Base-by-base conservation (phyloP, 1,140 invertebrate genomes). In the Teleopsis dalmanni region DNA sequence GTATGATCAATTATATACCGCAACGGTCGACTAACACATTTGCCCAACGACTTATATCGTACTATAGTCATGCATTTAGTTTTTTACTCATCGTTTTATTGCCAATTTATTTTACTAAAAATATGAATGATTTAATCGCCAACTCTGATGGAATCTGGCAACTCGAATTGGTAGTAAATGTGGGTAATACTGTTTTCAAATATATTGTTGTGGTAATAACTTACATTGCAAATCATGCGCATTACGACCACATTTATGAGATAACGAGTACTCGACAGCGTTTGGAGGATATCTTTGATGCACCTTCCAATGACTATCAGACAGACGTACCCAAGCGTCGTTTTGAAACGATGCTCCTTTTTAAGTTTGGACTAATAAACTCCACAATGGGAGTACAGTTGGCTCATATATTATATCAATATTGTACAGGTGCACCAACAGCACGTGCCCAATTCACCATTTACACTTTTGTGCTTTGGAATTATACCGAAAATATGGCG, bases 401-500 rank as follows among this genome's bases (percentile, higher is more conserved):
- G 36, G 52, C 48, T 4, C 55, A 59, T 18, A 63, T 66, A 11
- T 54, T 58, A 7, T 56, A 55, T 2, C 34, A 48, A n/a, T 48
- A 16, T 35, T 41, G n/a, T 22, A 29, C 16, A 7, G 45, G 40
- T 10, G 31, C 50, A 7, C 40, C 49, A 10, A 13, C 1, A 37
- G 38, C 62, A 23, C 59, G 60, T 1, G 46, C 52, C 0, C 53
- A 65, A 19, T 63, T 63, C 6, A 50, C 59, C 34, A 51, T 65
- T 5, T 66, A 66, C n/a, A 57, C 55, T n/a, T 66, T 66, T 35
- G 53, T 66, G 3, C 50, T 66, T 31, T 65, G 62, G 62, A 65
- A 65, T 40, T 65, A 65, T 11, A 65, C 62, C 16, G 62, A 65
- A 23, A 62, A 62, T 29, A 65, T 66, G 63, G 63, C 63, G 0